Base-by-base conservation (phyloP, 1,140 invertebrate species). In the Ceratoteleas bidentatus region DNA sequence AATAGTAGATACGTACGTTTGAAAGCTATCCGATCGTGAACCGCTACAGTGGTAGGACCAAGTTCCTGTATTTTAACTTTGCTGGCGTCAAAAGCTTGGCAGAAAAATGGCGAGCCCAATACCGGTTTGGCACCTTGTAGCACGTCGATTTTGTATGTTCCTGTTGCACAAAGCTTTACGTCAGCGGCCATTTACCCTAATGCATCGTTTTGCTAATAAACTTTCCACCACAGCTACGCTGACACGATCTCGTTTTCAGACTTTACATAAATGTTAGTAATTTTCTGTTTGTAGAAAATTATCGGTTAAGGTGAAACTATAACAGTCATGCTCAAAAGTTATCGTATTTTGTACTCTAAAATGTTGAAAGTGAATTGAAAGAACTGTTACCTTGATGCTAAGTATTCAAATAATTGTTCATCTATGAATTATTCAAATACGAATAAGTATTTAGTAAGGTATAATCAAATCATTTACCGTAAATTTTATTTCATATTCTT, bases 91-190 rank as follows among this genome's bases (percentile, higher is more conserved):
- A 97, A 99, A 0, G 98, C 96, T 90, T 99, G 97, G 86, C 98
- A 99, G 69, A 94, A 96, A 91, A 98, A 99, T 13, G 99, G 99
- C 81, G 98, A 99, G 14, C 98, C 98, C n/a, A 95, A 93, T 14
- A 99, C 94, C 13, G 96, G 95, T 87, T 98, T 97, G 0, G 97
- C 96, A 75, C 96, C 95, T 89, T 98, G 98, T 10, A 98, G 92
- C 1, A 99, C 98, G 89, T 99, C 95, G 74, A 97, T 95, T 82
- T 94, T 94, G 85, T 96, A 96, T 3, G 93, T 92, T 33, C 96
- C 95, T 94, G 85, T 64, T 86, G 83, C 70, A 70, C 5, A 83
- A 52, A 66, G 76, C 60, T 3, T 76, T 68, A 54, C 64, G 61
- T 60, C 58, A 73, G 14, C 47, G 45, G 32, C 33, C 14, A 7